Evolutionary conservation across 1,140 invertebrate genomes (phyloP).

Genomic region (Monochamus saltuarius): DNA sequence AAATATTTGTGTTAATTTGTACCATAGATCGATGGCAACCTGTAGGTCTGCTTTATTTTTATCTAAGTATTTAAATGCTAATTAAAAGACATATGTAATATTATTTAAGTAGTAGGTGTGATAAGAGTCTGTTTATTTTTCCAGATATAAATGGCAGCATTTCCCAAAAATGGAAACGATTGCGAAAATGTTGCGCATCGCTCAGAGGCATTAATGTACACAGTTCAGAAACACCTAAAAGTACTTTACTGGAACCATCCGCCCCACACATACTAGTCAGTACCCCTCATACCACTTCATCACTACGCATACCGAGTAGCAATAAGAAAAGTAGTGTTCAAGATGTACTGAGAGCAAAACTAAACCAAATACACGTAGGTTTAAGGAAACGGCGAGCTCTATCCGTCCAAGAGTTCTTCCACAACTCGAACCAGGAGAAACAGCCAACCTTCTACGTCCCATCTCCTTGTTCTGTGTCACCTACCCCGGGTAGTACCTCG

Average conservation of each 20-base stretch:
- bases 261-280: conserved; percentile 49
- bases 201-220: conserved; percentile 57
- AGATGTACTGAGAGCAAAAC: conserved; percentile 61
- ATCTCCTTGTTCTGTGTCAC: conserved; percentile 42
- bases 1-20: too few species aligned
- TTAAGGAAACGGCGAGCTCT: conserved; percentile 63
- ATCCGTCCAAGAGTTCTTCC: conserved; percentile 66
- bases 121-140: conserved; percentile 44
- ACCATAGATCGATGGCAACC: too few species aligned
- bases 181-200: conserved; percentile 66
- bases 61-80: too few species aligned
- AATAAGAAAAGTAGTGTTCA: conserved; percentile 58
- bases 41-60: too few species aligned
- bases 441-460: conserved; percentile 70
- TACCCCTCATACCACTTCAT: conserved; percentile 49
- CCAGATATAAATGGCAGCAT: conserved; percentile 74
- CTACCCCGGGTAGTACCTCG: conserved; percentile 27
- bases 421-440: conserved; percentile 47
- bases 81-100: too few species aligned
- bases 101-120: too few species aligned
- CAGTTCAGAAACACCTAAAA: conserved; percentile 55
- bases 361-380: conserved; percentile 68
- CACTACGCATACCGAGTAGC: conserved; percentile 61
- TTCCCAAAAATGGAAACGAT: conserved; percentile 69
- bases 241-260: conserved; percentile 49